Evolutionary conservation across 2,113 vertebrate genomes (phyloP).

Genomic region (Murina feae): DNA sequence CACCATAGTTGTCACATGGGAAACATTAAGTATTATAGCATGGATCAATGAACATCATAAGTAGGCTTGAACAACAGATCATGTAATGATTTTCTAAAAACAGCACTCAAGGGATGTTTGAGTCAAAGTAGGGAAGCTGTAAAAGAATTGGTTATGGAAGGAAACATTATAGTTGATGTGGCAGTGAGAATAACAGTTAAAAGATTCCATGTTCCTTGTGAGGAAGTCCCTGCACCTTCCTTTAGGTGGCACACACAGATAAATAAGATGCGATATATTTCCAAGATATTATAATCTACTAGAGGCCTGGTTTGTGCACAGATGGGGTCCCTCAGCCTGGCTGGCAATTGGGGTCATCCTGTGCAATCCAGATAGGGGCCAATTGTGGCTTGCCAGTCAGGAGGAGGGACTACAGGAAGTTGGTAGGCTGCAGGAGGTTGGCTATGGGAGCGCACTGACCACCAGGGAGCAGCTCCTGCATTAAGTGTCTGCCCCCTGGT

Average conservation of each 20-base stretch:
- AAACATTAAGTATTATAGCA: background rate
- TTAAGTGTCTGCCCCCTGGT: too few species aligned
- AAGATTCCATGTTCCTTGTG: background rate
- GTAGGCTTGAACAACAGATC: background rate
- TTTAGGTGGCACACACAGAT: background rate
- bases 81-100: background rate
- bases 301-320: too few species aligned
- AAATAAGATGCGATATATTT: background rate
- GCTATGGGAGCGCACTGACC: too few species aligned
- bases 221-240: background rate
- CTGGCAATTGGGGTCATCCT: too few species aligned
- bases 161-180: background rate
- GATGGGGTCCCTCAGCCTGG: too few species aligned
- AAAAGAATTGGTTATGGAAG: background rate
- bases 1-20: background rate
- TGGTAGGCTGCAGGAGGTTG: too few species aligned
- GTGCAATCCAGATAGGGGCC: too few species aligned
- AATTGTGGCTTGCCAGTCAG: too few species aligned
- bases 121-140: background rate
- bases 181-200: background rate
- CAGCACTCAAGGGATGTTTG: background rate
- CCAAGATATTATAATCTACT: background rate
- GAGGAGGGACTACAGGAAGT: too few species aligned
- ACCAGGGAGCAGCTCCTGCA: too few species aligned
- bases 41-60: background rate